Evolutionary conservation across 2,797 vertebrate genomes (phyloP), one percentile per base, ranked within the genome.

Genomic region (Poeciliopsis presidionis): DNA sequence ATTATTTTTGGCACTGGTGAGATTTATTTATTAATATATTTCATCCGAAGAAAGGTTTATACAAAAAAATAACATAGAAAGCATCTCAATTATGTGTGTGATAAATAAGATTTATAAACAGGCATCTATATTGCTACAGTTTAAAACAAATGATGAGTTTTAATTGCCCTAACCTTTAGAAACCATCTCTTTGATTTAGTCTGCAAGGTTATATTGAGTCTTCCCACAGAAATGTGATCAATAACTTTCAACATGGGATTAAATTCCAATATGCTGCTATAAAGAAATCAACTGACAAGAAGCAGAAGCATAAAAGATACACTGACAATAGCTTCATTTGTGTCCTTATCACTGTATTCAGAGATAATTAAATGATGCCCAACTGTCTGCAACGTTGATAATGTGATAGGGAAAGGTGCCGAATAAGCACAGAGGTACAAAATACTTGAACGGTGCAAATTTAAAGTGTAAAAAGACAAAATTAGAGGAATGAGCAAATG

Each of bases 191-290:
- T 30, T 39, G n/a, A 22, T 67, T 5, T 25, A 20, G 63, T 67
- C 28, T 80, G 33, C 71, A 81, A 84, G 72, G 81, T 82, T 80
- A 84, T 80, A 86, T 63, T 7, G 86, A 81, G 75, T 51, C 59
- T 4, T 18, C 1, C 61, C 43, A 69, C 80, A 75, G 73, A 82
- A 73, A 87, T 72, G 46, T 16, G 69, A 93, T 93, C 93, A 76
- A 94, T 94, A 45, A 18, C 25, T 0, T n/a, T 57, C 53, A 51
- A 82, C 86, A 33, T 57, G 75, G 82, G 85, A 89, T 92, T 87
- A 85, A 77, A 83, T 84, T 81, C 76, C 36, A 18, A 86, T 69
- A 76, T 30, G 8, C 45, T 25, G 1, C 81, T 73, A 83, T 86
- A 74, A 89, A 87, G 81, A 89, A 89, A 77, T 53, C 30, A 0